Conservation (phyloP, 2,888 invertebrate species). For the Noctua janthe region DNA sequence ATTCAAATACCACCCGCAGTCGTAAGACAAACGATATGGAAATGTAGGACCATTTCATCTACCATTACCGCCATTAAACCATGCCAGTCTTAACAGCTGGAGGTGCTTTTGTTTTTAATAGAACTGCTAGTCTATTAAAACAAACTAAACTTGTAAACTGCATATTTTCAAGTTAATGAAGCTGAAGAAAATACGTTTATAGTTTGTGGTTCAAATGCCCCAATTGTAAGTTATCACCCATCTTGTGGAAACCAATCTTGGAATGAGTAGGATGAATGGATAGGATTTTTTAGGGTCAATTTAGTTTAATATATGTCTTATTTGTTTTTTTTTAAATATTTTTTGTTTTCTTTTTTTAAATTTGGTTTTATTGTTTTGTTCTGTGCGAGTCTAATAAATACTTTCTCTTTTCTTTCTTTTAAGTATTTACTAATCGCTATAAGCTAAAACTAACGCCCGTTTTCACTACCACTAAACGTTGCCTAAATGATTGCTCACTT, state of each 20-base stretch:
- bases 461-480: neutral
- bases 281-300: neutral
- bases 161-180: neutral
- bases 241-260: neutral
- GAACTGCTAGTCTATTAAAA: neutral
- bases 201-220: neutral
- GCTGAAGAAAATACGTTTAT: neutral
- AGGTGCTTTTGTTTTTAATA: neutral
- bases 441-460: neutral
- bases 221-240: neutral
- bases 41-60: constrained; percentile 41
- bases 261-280: neutral
- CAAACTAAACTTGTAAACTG: neutral
- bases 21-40: constrained; percentile 37
- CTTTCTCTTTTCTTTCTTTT: too few relatives aligned
- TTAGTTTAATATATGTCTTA: too few relatives aligned
- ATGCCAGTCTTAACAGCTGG: neutral
- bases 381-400: too few relatives aligned
- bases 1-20: constrained; percentile 15
- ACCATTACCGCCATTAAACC: constrained; percentile 13
- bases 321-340: too few relatives aligned
- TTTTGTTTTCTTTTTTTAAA: too few relatives aligned
- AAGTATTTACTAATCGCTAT: neutral
- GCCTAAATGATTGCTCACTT: neutral
- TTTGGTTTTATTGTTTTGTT: too few relatives aligned